Percentiles rank a stretch among this genome's conserved stretches.
These are phyloP conservation scores for Lutjanus campechanus DNA, from an alignment of 2,797 vertebrate genomes.

Conservation along the genomic window DNA sequence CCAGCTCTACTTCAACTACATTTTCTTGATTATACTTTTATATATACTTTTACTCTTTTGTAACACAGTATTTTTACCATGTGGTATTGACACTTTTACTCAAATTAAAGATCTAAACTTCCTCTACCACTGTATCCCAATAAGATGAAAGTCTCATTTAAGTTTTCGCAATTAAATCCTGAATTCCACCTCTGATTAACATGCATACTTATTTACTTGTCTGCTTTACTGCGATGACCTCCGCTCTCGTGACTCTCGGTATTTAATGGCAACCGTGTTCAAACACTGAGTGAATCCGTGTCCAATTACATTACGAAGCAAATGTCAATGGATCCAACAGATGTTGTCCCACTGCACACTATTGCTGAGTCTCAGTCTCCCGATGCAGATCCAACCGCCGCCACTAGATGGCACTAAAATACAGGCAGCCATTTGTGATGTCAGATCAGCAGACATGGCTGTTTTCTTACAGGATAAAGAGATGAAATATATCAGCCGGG, in stretches of 20 bases:
- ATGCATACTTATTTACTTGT: conserved; percentile 19
- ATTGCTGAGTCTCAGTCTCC: conserved; percentile 15
- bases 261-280: conserved; percentile 61
- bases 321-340: conserved; percentile 77
- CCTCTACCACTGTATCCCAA: no score
- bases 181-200: conserved; percentile 1
- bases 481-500: conserved; percentile 27
- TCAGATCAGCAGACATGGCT: conserved; percentile 15
- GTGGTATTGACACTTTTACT: no score
- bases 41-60: no score
- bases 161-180: not conserved
- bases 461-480: conserved; percentile 17
- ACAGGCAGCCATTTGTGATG: conserved; percentile 1
- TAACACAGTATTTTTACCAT: no score
- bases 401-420: conserved; percentile 72
- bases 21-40: no score
- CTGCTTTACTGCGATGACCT: conserved; percentile 20
- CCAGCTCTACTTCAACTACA: no score
- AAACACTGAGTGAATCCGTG: conserved; percentile 68
- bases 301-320: conserved; percentile 74
- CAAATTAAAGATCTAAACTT: no score
- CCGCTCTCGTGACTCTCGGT: conserved; percentile 45
- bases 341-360: conserved; percentile 48
- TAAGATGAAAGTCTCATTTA: not conserved
- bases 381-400: not conserved